These are phyloP conservation scores for Halichoeres trimaculatus DNA, from an alignment of 2,113 vertebrate species.

Conservation along the genomic window DNA sequence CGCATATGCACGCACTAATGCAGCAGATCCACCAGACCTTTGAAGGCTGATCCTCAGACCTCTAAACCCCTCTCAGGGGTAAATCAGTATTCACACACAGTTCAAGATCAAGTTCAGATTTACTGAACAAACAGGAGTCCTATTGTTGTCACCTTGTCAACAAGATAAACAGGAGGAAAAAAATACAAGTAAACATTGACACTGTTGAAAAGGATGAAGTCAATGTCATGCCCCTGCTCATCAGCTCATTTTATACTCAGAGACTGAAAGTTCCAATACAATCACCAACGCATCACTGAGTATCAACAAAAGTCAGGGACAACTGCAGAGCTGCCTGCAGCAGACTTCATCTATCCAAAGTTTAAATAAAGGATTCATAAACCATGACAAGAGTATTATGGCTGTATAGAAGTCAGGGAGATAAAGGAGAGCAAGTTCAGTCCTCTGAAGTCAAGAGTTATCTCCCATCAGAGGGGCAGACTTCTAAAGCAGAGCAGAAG, in stretches of 20 bases:
- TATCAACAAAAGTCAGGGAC: slow-evolving; percentile 1
- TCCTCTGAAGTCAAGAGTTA: not conserved
- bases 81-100: not conserved
- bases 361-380: slow-evolving; percentile 5
- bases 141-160: not conserved
- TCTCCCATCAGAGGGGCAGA: not conserved
- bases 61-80: too few relatives aligned
- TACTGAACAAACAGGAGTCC: not conserved
- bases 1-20: too few relatives aligned
- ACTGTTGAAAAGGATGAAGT: not conserved
- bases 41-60: too few relatives aligned
- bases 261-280: not conserved
- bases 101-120: not conserved
- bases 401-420: not conserved
- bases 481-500: not conserved
- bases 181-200: not conserved
- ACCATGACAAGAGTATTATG: slow-evolving; percentile 1
- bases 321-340: not conserved
- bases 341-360: not conserved
- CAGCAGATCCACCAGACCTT: too few relatives aligned
- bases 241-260: not conserved
- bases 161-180: not conserved
- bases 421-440: not conserved
- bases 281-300: not conserved
- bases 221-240: not conserved